Evolutionary conservation across 2,797 vertebrate species (phyloP).

Genomic region (Rhabdomys pumilio): DNA sequence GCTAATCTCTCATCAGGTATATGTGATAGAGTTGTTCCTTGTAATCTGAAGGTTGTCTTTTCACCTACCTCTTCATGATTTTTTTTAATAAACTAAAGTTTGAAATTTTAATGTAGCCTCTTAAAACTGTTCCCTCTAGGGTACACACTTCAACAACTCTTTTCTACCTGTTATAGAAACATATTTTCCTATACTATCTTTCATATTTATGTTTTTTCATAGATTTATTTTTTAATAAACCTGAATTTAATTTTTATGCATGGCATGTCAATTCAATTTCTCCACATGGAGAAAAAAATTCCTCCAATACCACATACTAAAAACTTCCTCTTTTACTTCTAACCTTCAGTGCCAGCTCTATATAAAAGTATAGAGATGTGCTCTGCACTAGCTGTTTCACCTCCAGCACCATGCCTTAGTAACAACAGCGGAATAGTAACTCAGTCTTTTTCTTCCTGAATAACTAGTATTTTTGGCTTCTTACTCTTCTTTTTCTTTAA

Average conservation of each 20-base stretch:
- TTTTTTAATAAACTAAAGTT: background rate
- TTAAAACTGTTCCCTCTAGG: background rate
- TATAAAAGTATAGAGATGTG: background rate
- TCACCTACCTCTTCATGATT: background rate
- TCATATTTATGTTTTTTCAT: background rate
- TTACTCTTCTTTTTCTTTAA: background rate
- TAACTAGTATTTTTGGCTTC: background rate
- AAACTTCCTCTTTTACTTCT: background rate
- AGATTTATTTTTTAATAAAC: background rate
- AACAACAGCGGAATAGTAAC: background rate
- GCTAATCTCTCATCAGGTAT: background rate
- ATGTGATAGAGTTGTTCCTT: background rate
- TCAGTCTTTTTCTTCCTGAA: background rate
- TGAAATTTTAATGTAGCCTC: background rate
- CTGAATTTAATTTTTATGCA: background rate
- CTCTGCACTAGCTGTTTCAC: background rate
- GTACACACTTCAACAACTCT: background rate
- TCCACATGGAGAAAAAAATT: background rate
- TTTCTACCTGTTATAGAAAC: background rate
- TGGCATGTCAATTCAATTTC: background rate
- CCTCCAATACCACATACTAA: background rate
- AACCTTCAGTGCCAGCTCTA: background rate
- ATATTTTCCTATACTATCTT: background rate
- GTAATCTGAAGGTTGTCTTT: background rate
- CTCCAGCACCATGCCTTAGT: background rate